Evolutionary conservation across 2,888 invertebrate species (phyloP).

Genomic region (Idaea aversata): DNA sequence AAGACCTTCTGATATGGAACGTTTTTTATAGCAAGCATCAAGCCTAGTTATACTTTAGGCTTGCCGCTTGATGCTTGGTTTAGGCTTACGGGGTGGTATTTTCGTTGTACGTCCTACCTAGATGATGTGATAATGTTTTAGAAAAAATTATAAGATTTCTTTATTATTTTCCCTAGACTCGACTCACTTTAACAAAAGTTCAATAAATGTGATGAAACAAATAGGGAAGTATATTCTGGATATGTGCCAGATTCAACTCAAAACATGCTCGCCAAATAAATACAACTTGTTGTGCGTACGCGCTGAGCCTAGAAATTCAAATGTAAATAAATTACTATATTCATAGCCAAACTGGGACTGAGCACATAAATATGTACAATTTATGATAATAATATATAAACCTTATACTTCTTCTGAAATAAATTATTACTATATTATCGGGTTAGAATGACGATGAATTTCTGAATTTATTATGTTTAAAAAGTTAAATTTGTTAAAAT

Average conservation of each 20-base stretch:
- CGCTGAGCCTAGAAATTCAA: neutral
- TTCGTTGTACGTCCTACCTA: neutral
- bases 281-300: neutral
- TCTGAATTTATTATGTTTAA: neutral
- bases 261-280: slow-evolving; percentile 3
- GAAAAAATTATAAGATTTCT: no score
- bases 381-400: neutral
- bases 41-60: no score
- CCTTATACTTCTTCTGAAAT: neutral
- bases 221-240: slow-evolving; percentile 25
- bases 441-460: no score
- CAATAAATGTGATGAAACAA: slow-evolving; percentile 13
- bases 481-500: neutral
- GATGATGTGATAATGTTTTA: neutral
- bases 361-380: neutral
- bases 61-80: no score
- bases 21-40: no score
- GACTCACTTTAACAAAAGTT: slow-evolving; percentile 6
- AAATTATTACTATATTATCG: no score
- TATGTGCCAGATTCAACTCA: slow-evolving; percentile 18
- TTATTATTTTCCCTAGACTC: neutral
- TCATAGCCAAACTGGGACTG: neutral
- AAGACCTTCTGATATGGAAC: no score
- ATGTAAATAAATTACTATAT: neutral
- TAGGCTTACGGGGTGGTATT: no score